Evolutionary conservation across 37 sponge, comb jelly and placozoan species (phyloP).

Genomic region (Crambe crambe): DNA sequence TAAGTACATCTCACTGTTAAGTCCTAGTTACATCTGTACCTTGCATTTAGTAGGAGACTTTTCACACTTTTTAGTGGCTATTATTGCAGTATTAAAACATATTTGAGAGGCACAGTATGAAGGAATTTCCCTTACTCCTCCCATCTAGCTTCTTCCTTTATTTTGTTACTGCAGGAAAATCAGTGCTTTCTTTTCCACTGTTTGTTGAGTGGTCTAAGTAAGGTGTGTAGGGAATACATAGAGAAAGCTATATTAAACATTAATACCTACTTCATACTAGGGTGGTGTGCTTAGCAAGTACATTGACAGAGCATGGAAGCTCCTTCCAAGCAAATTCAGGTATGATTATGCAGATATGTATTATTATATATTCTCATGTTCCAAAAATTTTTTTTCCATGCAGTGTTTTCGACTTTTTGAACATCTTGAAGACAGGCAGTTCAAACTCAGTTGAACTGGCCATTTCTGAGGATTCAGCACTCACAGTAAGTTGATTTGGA

Average conservation of each 20-base stretch:
- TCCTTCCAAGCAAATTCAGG: constrained; percentile 50
- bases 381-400: not conserved
- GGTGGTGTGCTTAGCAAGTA: constrained; percentile 30
- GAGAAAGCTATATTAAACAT: not conserved
- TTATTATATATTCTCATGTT: not conserved
- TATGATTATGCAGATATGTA: not conserved
- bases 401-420: constrained; percentile 45
- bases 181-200: constrained; percentile 25
- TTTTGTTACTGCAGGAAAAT: constrained; percentile 5
- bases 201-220: constrained; percentile 9
- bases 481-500: constrained; percentile 19
- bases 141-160: not conserved
- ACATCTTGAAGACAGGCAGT: not conserved
- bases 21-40: too few species aligned
- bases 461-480: not conserved
- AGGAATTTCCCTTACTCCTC: not conserved
- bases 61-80: too few species aligned
- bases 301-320: constrained; percentile 14
- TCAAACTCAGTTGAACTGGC: not conserved
- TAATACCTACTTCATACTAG: not conserved
- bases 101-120: too few species aligned
- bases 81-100: too few species aligned
- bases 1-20: too few species aligned
- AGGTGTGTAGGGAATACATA: too few species aligned
- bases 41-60: too few species aligned